Percentiles rank a stretch among this genome's conserved stretches.
Evolutionary conservation across 1,140 invertebrate species (phyloP).

Genomic region (Charaxes varanes): DNA sequence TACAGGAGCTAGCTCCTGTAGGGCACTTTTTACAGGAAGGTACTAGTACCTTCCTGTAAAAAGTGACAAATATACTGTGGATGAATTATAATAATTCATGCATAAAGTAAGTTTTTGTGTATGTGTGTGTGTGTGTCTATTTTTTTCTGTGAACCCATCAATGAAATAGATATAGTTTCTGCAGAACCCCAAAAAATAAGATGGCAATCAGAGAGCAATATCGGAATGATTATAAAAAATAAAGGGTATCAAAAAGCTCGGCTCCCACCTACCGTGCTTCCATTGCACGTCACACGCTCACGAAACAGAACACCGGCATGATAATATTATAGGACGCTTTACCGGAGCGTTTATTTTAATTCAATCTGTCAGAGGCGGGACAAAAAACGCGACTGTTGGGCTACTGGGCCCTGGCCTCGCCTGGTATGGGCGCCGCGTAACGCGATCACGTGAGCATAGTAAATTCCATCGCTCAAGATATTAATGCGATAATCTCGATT

Average conservation of each 20-base stretch:
- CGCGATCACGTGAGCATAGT: conserved; percentile 40
- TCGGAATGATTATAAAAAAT: conserved; percentile 39
- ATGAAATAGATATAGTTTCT: no score
- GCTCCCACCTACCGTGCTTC: conserved; percentile 62
- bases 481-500: conserved; percentile 8
- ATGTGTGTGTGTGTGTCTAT: no score
- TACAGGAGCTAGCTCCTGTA: no score
- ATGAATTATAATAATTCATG: no score
- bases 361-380: conserved; percentile 67
- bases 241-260: conserved; percentile 37
- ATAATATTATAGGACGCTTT: conserved; percentile 65
- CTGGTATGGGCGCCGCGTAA: conserved; percentile 55
- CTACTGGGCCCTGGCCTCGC: conserved; percentile 47
- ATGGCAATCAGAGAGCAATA: conserved; percentile 28
- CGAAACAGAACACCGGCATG: conserved; percentile 66
- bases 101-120: no score
- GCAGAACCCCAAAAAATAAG: conserved; percentile 12
- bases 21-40: no score
- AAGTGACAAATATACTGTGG: no score
- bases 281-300: conserved; percentile 51
- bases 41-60: no score
- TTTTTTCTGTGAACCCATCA: no score
- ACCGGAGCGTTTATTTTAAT: conserved; percentile 72
- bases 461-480: conserved; percentile 35
- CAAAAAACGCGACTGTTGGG: conserved; percentile 58